These are phyloP conservation scores for Theocolax elegans DNA, from an alignment of 1,140 invertebrate species.

Conservation along the genomic window DNA sequence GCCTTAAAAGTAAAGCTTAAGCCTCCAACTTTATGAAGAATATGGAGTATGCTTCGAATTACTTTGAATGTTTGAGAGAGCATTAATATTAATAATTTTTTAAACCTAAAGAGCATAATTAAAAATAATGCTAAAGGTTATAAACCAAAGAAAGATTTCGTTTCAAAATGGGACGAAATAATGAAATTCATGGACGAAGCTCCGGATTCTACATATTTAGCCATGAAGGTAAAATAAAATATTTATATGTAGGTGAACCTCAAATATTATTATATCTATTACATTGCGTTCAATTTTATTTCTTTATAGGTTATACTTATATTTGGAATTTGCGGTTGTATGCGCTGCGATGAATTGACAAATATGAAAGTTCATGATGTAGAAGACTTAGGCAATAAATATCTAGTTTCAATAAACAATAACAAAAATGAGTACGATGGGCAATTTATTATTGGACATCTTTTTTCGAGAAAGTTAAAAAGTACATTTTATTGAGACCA, in stretches of 20 bases:
- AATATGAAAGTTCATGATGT: no score
- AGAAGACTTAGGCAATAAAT: conserved; percentile 32
- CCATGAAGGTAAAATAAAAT: conserved; percentile 10
- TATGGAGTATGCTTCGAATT: neutral
- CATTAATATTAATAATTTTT: conserved; percentile 22
- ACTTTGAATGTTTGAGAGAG: neutral
- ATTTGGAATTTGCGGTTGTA: no score
- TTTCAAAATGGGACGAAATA: conserved; percentile 11
- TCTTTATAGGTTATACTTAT: no score
- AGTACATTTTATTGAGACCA: no score
- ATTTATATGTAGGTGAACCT: neutral
- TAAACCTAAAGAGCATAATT: conserved; percentile 21
- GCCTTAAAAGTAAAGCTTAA: no score
- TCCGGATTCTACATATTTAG: no score
- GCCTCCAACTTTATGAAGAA: no score
- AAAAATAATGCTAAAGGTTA: conserved; percentile 30
- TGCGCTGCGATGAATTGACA: no score
- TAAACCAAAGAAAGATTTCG: conserved; percentile 1
- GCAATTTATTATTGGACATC: conserved; percentile 24
- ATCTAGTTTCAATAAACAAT: conserved; percentile 36
- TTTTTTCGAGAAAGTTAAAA: conserved; percentile 28
- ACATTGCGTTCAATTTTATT: neutral
- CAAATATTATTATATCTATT: neutral
- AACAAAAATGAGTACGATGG: conserved; percentile 27
- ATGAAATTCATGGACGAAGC: no score